phyloP scores from a whole-genome alignment of 2,888 invertebrate genomes.

The Thelaira solivaga region DNA sequence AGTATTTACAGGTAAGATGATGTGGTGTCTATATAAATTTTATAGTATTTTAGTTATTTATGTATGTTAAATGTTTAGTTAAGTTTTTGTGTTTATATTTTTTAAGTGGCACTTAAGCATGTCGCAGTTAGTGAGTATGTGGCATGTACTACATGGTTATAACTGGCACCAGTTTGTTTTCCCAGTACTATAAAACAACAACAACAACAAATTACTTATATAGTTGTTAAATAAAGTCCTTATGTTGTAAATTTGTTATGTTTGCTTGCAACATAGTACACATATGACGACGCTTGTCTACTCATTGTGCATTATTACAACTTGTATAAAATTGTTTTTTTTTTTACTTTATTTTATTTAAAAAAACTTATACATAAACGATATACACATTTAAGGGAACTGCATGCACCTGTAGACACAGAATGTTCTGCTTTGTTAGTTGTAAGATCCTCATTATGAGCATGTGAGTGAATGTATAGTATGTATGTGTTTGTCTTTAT shows the following conservation, averaged over 20 bases:
- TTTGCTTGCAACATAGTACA: constrained; percentile 34
- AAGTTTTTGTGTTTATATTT: constrained; percentile 19
- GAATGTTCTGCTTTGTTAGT: not conserved
- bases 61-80: constrained; percentile 40
- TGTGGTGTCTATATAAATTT: constrained; percentile 1
- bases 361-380: not conserved
- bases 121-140: constrained; percentile 38
- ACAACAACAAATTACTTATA: not conserved
- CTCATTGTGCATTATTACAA: not conserved
- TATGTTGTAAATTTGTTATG: constrained; percentile 33
- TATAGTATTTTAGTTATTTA: not conserved
- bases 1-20: not conserved
- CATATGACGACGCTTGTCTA: constrained; percentile 5
- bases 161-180: not conserved
- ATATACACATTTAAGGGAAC: constrained; percentile 1
- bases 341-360: too few species aligned
- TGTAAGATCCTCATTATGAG: too few species aligned
- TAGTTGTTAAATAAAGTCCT: constrained; percentile 10
- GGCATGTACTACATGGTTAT: not conserved
- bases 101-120: constrained; percentile 51
- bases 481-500: not conserved
- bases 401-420: constrained; percentile 30
- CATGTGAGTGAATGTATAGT: too few species aligned
- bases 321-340: too few species aligned
- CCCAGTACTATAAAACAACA: not conserved